Evolutionary conservation across 2,888 invertebrate species (phyloP).

Genomic region (Hoplodrina blanda): DNA sequence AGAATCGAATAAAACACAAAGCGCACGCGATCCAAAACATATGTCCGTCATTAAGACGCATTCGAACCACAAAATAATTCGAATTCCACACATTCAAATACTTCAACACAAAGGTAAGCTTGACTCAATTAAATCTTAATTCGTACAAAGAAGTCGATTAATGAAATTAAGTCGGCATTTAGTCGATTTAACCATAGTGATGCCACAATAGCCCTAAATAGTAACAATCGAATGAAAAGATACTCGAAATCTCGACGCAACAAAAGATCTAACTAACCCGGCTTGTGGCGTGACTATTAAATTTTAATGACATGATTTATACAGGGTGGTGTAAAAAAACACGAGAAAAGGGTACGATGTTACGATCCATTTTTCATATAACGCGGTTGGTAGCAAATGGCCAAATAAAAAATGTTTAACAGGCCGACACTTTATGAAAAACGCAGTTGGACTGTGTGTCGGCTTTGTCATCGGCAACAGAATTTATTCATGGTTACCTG

Average conservation of each 20-base stretch:
- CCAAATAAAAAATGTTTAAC: constrained; percentile 90
- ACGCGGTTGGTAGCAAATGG: constrained; percentile 91
- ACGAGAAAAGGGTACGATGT: constrained; percentile 89
- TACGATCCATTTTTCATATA: constrained; percentile 90
- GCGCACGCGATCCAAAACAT: constrained; percentile 82
- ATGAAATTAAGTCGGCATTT: constrained; percentile 91
- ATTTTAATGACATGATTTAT: constrained; percentile 91
- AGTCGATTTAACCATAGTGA: constrained; percentile 86
- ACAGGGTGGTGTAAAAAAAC: constrained; percentile 81
- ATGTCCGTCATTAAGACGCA: constrained; percentile 83
- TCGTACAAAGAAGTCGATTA: constrained; percentile 89
- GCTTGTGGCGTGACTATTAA: constrained; percentile 89
- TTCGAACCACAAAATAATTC: constrained; percentile 77
- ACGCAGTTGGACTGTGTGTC: constrained; percentile 83
- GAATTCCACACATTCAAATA: constrained; percentile 82
- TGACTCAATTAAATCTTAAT: constrained; percentile 90
- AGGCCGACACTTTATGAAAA: constrained; percentile 90
- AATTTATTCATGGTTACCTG: constrained; percentile 89
- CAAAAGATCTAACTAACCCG: constrained; percentile 89
- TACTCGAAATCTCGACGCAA: constrained; percentile 81
- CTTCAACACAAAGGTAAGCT: constrained; percentile 79
- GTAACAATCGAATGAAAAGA: constrained; percentile 89
- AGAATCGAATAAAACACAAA: constrained; percentile 68
- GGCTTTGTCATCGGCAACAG: constrained; percentile 88
- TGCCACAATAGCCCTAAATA: constrained; percentile 86